Percentiles rank a stretch among this genome's conserved stretches.
Conservation (phyloP, 2,797 vertebrate species). For the Meriones psammophilus region DNA sequence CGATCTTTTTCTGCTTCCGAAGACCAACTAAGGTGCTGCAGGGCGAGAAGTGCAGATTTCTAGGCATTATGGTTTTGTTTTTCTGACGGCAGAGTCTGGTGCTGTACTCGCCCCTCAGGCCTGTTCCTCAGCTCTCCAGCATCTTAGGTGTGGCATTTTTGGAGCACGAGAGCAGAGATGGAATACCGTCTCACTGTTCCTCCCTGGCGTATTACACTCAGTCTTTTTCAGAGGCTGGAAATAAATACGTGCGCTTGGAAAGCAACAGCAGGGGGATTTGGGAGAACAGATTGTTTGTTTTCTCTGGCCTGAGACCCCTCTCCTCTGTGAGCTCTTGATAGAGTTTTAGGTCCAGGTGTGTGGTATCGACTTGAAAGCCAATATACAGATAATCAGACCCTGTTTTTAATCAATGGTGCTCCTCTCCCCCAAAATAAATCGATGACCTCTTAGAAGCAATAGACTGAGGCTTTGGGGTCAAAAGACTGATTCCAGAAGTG, state of each 20-base stretch:
- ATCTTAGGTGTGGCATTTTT: slow-evolving; percentile 78
- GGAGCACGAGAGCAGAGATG: background rate
- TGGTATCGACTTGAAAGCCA: background rate
- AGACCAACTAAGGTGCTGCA: background rate
- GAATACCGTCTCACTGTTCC: background rate
- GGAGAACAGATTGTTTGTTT: slow-evolving; percentile 14
- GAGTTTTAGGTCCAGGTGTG: slow-evolving; percentile 19
- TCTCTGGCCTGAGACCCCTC: background rate
- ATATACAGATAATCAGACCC: background rate
- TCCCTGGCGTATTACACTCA: background rate
- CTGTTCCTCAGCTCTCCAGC: background rate
- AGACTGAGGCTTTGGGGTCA: background rate
- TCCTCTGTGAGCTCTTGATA: background rate
- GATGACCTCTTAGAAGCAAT: background rate
- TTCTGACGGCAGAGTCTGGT: background rate
- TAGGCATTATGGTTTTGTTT: background rate
- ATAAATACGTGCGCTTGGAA: background rate
- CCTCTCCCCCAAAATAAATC: background rate
- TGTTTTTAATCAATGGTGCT: background rate
- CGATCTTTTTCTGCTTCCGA: slow-evolving; percentile 16
- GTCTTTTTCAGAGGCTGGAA: slow-evolving; percentile 30
- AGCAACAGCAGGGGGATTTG: background rate
- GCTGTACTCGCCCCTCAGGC: background rate
- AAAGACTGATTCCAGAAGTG: slow-evolving; percentile 29
- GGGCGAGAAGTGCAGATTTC: slow-evolving; percentile 1